These are phyloP conservation scores for Carpatolechia fugitivella DNA, from an alignment of 2,888 invertebrate species.

Conservation along the genomic window DNA sequence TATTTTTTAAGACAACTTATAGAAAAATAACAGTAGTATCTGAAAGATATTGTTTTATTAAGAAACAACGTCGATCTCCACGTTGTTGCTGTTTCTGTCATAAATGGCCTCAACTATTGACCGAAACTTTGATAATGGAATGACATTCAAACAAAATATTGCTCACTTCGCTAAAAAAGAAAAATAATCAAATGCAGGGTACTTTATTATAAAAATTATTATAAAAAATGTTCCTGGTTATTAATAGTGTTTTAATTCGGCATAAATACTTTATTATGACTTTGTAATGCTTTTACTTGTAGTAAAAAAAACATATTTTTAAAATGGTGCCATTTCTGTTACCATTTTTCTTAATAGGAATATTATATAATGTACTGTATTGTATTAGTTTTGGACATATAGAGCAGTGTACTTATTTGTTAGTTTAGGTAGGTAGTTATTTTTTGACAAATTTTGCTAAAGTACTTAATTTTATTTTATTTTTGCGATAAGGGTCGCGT, in stretches of 20 bases:
- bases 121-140: too few relatives aligned
- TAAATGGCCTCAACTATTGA: too few relatives aligned
- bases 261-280: not conserved
- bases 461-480: conserved; percentile 34
- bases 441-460: conserved; percentile 42
- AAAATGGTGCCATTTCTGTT: conserved; percentile 70
- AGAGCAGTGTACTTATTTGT: conserved; percentile 9
- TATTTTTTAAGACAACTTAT: too few relatives aligned
- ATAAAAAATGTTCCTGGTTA: not conserved
- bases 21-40: too few relatives aligned
- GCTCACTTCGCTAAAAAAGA: not conserved
- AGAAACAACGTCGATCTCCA: too few relatives aligned
- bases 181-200: not conserved
- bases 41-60: not conserved
- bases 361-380: not conserved
- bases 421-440: conserved; percentile 26
- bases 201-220: not conserved
- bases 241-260: not conserved
- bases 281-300: not conserved
- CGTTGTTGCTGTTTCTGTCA: too few relatives aligned
- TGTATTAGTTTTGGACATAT: not conserved
- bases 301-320: not conserved
- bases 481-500: too few relatives aligned
- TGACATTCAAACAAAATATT: not conserved
- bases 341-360: conserved; percentile 49